Evolutionary conservation across 2,113 vertebrate genomes (phyloP), one percentile per base, ranked within the genome.

Genomic region (Paraplagusia blochii): DNA sequence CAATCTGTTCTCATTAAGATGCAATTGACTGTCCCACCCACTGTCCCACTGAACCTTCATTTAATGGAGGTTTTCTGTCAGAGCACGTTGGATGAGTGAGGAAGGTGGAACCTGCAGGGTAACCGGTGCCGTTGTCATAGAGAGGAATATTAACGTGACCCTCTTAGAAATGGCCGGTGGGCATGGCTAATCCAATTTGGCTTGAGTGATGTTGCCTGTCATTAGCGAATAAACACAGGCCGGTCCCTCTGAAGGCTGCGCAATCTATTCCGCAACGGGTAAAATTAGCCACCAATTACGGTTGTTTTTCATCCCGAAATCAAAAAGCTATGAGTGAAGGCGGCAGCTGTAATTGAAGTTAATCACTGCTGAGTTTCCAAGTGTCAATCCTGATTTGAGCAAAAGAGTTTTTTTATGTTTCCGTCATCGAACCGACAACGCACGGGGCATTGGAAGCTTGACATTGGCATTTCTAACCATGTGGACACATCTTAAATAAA

Each of bases 231-330:
- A 69, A 79, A 80, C 78, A 79, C 64, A 81, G 74, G 57, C 44
- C 22, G 68, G 71, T 65, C 68, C 63, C 67, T 77, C 74, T 77
- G 58, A 77, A 82, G 66, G 75, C 76, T 48, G n/a, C 51, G 57
- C 74, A 76, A 75, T 85, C 51, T 79, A 58, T 66, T 69, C 68
- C 47, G 74, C 67, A 44, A 49, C 36, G 53, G 68, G 74, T 88
- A 80, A 81, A 88, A 86, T 88, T 84, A 82, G 79, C 76, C 58
- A 52, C 80, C 77, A 85, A 77, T 85, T 86, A 85, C 74, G 56
- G 55, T 55, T 85, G 80, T 79, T 83, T 85, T 79, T 78, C 71
- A 65, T 56, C 14, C 60, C 13, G 63, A 44, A 68, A 69, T 57
- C 44, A 74, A 74, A 64, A 58, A 35, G 44, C 15, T 46, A 44